Percentiles rank a stretch among this genome's conserved stretches.
These are phyloP conservation scores for Cheilosia scutellata DNA, from an alignment of 2,888 invertebrate genomes.

Conservation along the genomic window DNA sequence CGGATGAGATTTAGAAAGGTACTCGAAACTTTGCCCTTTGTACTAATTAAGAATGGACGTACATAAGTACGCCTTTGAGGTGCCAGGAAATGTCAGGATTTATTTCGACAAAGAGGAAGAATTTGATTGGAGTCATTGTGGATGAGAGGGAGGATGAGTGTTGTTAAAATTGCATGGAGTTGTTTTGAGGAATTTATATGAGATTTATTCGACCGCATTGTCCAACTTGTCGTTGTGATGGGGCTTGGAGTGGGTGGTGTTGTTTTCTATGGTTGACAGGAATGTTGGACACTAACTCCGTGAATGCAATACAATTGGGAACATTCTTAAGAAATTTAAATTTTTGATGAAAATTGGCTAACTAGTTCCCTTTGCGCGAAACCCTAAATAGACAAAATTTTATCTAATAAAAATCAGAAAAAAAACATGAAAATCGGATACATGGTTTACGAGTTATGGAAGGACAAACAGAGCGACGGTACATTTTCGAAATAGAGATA, in stretches of 20 bases:
- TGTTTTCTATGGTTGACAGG: neutral
- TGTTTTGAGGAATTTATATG: slow-evolving; percentile 29
- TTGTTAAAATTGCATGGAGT: slow-evolving; percentile 5
- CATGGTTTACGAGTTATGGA: too few relatives aligned
- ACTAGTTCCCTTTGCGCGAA: too few relatives aligned
- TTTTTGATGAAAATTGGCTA: too few relatives aligned
- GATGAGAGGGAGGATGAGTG: slow-evolving; percentile 45
- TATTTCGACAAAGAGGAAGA: neutral
- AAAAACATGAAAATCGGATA: too few relatives aligned
- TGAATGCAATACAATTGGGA: too few relatives aligned
- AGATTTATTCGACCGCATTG: neutral
- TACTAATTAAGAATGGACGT: slow-evolving; percentile 72
- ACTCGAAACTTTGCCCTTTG: slow-evolving; percentile 63
- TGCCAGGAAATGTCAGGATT: slow-evolving; percentile 15
- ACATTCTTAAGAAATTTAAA: too few relatives aligned
- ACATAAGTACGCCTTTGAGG: slow-evolving; percentile 53
- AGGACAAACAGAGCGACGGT: too few relatives aligned
- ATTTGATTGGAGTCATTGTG: slow-evolving; percentile 48
- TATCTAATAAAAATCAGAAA: too few relatives aligned
- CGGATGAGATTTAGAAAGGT: slow-evolving; percentile 63
- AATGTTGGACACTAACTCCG: too few relatives aligned
- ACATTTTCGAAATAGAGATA: too few relatives aligned
- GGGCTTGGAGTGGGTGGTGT: neutral
- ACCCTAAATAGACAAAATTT: too few relatives aligned
- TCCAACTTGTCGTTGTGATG: too few relatives aligned